These are phyloP conservation scores for Callyntrura guangdongensis DNA, from an alignment of 2,888 invertebrate genomes.

Conservation along the genomic window DNA sequence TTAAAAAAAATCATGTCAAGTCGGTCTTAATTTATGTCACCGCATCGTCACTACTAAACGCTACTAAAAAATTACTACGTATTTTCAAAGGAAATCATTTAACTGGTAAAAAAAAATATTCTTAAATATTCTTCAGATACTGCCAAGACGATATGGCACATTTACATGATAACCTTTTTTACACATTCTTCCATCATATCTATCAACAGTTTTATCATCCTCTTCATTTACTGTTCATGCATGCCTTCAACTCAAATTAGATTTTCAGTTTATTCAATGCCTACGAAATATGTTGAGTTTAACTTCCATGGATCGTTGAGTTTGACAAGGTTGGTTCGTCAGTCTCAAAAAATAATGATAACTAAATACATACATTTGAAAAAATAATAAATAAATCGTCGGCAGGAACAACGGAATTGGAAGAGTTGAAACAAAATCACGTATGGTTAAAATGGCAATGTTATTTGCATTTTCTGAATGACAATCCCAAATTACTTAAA, in stretches of 20 bases:
- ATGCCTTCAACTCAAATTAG: neutral
- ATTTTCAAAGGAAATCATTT: too few relatives aligned
- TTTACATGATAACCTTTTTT: conserved; percentile 69
- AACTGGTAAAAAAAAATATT: too few relatives aligned
- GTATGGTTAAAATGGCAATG: neutral
- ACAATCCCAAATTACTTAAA: too few relatives aligned
- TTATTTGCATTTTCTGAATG: too few relatives aligned
- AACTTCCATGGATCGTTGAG: conserved; percentile 55
- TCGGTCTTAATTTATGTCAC: neutral
- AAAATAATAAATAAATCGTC: neutral
- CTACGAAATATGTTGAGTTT: neutral
- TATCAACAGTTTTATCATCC: conserved; percentile 60
- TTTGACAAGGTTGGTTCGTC: conserved; percentile 44
- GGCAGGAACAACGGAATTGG: conserved; percentile 12
- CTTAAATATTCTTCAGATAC: neutral
- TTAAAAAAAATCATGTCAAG: neutral
- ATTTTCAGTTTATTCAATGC: neutral
- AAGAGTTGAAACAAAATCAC: conserved; percentile 6
- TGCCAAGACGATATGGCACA: conserved; percentile 15
- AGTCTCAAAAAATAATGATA: conserved; percentile 3
- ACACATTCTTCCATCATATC: conserved; percentile 60
- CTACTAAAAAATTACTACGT: neutral
- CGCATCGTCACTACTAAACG: too few relatives aligned
- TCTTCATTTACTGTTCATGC: conserved; percentile 31
- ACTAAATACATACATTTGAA: conserved; percentile 2